Evolutionary conservation across 1,140 invertebrate genomes (phyloP), one percentile per base, ranked within the genome.

Genomic region (Heliconius hewitsoni): DNA sequence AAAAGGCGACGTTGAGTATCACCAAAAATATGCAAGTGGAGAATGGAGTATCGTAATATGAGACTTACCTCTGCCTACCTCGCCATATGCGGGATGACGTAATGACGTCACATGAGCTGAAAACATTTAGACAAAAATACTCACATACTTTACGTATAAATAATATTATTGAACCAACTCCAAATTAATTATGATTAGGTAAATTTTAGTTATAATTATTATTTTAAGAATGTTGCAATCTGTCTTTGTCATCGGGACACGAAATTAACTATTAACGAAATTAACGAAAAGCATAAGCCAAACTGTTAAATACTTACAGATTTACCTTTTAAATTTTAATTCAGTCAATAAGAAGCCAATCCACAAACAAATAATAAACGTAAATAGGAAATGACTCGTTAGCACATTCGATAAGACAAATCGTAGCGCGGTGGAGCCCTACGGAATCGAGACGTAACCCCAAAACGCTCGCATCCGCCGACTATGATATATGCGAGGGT

Each of bases 401-500:
- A 52, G 66, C 74, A 37, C 70, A 77, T 85, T 86, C 86, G 82
- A 88, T 89, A 90, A 93, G 90, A 93, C 89, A 93, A 91, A 94
- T 89, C 87, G 86, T 79, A 50, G 46, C 76, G 79, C 82, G 77
- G 76, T 76, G 80, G 83, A 84, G 88, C 90, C 91, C 91, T 81
- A 86, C 86, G 86, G 90, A 85, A 86, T 88, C 86, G 85, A 84
- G 82, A 82, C 85, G 84, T 92, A 93, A 93, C 91, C 91, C 93
- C 91, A 93, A 94, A 93, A 90, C 83, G 89, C 79, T 85, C 85
- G 85, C 87, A 92, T 93, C 90, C 90, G 90, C 87, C 87, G 77
- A 46, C 83, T 81, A 91, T 94, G 93, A 94, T 93, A 89, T 94
- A 94, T 88, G 89, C 89, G 90, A 89, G 91, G 91, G 91, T 89